Base-by-base conservation (phyloP, 2,113 vertebrate species). In the Australoheros scitulus region DNA sequence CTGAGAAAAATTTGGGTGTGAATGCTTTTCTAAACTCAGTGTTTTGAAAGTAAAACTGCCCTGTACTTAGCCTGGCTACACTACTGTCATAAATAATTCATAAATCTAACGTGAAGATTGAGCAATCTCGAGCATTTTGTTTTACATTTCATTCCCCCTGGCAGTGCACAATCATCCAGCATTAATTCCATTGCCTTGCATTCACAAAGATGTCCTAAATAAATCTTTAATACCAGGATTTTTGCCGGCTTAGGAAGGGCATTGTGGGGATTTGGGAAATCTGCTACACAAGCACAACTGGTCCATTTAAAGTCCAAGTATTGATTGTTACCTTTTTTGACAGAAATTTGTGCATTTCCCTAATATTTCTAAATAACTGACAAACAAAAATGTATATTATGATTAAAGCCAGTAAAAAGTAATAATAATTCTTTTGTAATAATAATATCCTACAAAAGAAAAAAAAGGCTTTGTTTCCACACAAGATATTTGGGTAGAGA, bases 161-260 rank as follows among this genome's bases (percentile, higher is more conserved):
- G 47, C 57, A 64, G 52, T 5, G 5, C 11, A 17, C 43, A 22
- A 15, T 34, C 26, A 20, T 17, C 0, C 5, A 29, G 17, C 18
- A 64, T 64, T 72, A 50, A 20, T 18, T 78, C 13, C 50, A 76
- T 55, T 32, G 55, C 72, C 20, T 70, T 52, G 65, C 17, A 52
- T 70, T 70, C 41, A 9, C 57, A 34, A 55, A 55, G 18, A 60
- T 24, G 56, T 60, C 55, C 24, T 56, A 74, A 43, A 84, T 38
- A 38, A 68, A 76, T 78, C 75, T 83, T 84, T 36, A 59, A 78
- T 22, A 17, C 32, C 32, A 1, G 10, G 59, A 60, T 76, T 22
- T 18, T 72, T 72, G 6, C 43, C 20, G 24, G 2, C 65, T 52
- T 72, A 72, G 17, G 10, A 72, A 72, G 29, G 10, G 17, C 24